These are phyloP conservation scores for Scaptodrosophila lebanonensis DNA, from an alignment of 1,140 invertebrate genomes.

Conservation along the genomic window DNA sequence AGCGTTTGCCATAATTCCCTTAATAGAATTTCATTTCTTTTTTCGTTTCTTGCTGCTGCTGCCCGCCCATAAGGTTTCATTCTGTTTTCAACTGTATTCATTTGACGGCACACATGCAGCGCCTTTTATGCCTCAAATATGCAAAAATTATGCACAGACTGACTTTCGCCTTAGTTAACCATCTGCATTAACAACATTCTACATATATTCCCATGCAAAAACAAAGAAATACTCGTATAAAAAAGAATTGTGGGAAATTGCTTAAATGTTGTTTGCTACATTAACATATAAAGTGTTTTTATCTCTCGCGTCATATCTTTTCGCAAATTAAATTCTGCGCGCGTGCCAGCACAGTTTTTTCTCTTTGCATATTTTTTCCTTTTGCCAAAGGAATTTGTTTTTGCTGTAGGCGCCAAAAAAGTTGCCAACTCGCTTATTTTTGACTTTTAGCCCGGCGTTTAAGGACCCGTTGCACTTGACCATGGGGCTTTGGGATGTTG, in stretches of 20 bases:
- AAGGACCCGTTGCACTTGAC: slow-evolving; percentile 48
- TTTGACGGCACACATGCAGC: slow-evolving; percentile 5
- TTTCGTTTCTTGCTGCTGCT: slow-evolving; percentile 6
- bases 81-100: slow-evolving; percentile 16
- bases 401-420: slow-evolving; percentile 49
- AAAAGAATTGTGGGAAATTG: slow-evolving; percentile 19
- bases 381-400: neutral
- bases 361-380: slow-evolving; percentile 3
- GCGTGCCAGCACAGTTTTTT: slow-evolving; percentile 39
- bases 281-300: slow-evolving; percentile 61
- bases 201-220: slow-evolving; percentile 50
- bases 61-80: slow-evolving; percentile 11
- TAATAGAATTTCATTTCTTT: slow-evolving; percentile 15
- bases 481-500: slow-evolving; percentile 14
- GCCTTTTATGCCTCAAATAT: too few species aligned
- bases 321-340: slow-evolving; percentile 44
- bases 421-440: slow-evolving; percentile 26
- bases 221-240: neutral
- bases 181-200: too few species aligned
- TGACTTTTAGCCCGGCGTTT: slow-evolving; percentile 10
- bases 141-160: too few species aligned
- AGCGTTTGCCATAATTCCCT: slow-evolving; percentile 17
- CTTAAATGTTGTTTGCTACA: slow-evolving; percentile 15
- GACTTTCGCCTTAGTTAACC: too few species aligned
- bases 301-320: neutral